Evolutionary conservation across 2,797 vertebrate species (phyloP).

Genomic region (Malurus splendens): DNA sequence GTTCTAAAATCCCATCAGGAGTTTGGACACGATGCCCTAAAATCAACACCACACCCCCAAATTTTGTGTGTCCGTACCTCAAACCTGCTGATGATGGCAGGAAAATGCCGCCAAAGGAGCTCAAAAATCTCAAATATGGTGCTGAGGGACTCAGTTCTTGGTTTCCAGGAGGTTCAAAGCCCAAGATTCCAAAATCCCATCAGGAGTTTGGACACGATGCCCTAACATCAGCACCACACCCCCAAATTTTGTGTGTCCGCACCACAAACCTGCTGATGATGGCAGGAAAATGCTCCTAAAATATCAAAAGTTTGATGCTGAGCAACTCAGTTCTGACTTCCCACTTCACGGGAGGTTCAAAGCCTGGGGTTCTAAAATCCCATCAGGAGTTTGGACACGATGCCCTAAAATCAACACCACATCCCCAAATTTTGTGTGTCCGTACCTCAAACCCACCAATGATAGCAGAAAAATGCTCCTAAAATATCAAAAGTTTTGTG

Average conservation of each 20-base stretch:
- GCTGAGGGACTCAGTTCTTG: neutral
- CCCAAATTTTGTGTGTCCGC: neutral
- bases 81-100: neutral
- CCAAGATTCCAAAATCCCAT: too few species aligned
- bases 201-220: too few species aligned
- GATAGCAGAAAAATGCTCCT: too few species aligned
- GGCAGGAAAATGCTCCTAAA: too few species aligned
- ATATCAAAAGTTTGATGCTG: neutral
- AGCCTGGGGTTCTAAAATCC: neutral
- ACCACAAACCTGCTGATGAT: neutral
- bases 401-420: too few species aligned
- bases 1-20: neutral
- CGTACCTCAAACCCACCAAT: too few species aligned
- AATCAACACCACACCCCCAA: neutral
- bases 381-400: too few species aligned
- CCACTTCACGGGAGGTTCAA: neutral
- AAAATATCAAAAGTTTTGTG: too few species aligned
- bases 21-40: too few species aligned
- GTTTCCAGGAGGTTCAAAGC: too few species aligned
- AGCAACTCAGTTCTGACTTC: neutral
- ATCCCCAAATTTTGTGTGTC: too few species aligned
- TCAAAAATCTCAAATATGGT: neutral
- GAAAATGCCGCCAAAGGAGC: too few species aligned
- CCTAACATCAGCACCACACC: neutral
- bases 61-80: neutral